A percentile compares a stretch with the other conserved stretches of the same genome.
Evolutionary conservation across 2,113 vertebrate genomes (phyloP).

Genomic region (Odocoileus hemionus): DNA sequence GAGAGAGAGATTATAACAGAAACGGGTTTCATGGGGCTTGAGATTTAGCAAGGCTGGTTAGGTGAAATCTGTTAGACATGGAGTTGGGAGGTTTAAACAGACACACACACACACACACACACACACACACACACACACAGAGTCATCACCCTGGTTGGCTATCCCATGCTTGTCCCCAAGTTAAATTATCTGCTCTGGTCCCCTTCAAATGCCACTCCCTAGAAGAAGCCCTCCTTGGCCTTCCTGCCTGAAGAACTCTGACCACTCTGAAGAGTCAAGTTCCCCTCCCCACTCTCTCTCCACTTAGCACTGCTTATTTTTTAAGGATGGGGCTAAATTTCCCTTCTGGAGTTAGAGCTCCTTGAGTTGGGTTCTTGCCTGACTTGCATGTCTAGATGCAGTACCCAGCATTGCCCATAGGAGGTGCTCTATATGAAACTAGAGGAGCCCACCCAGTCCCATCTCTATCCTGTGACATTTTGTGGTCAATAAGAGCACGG

Average conservation of each 20-base stretch:
- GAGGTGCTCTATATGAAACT: not conserved
- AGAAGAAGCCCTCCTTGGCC: not conserved
- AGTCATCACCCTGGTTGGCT: not conserved
- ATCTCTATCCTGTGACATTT: not conserved
- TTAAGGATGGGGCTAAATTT: not conserved
- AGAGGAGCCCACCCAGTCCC: not conserved
- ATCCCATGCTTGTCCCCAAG: not conserved
- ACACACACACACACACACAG: not conserved
- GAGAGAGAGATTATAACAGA: slow-evolving; percentile 70
- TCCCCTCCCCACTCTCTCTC: not conserved
- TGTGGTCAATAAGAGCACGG: not conserved
- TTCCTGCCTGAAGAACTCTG: not conserved
- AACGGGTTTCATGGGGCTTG: slow-evolving; percentile 49
- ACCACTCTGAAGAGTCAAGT: not conserved
- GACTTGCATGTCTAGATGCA: not conserved
- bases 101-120: not conserved
- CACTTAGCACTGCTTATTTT: not conserved
- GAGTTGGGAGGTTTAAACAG: slow-evolving; percentile 26
- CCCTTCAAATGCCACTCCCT: not conserved
- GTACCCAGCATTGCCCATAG: not conserved
- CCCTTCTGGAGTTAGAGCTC: not conserved
- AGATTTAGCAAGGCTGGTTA: slow-evolving; percentile 55
- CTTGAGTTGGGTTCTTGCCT: not conserved
- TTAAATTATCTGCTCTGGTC: not conserved
- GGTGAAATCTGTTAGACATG: slow-evolving; percentile 57